Evolutionary conservation across 2,113 vertebrate genomes (phyloP), one percentile per base, ranked within the genome.

Genomic region (Salvator merianae): DNA sequence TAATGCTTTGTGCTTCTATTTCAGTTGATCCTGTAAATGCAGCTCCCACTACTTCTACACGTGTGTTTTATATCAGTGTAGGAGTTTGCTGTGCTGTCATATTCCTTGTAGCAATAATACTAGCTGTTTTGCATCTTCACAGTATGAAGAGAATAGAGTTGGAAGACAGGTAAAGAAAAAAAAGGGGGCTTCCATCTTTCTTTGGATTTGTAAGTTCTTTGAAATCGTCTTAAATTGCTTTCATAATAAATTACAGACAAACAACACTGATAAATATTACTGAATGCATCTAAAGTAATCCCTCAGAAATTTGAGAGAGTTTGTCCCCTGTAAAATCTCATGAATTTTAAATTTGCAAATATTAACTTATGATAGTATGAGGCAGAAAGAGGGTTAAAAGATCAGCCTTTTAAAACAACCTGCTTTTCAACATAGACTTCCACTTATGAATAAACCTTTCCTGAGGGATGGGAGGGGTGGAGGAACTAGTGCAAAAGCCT

Each of bases 41-140:
- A 40, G 92, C 97, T 82, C 98, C 98, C 87, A 98, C 98, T 83
- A 98, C 98, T 83, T 99, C 99, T 71, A 99, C 99, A 2, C 97
- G 99, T 53, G 99, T 99, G 86, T 99, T 99, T 94, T 99, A 99
- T 68, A 99, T 99, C 93, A 99, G 99, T 1, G 99, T 99, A 74
- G 98, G 99, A 0, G 98, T 99, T 84, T 99, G 98, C 95, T 99
- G 99, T 93, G 98, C 98, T 16, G 98, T 99, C 80, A 99, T 99
- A 93, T 99, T 99, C 94, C 97, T 99, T 26, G 98, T 99, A 93
- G 99, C 99, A 94, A 99, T 99, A 91, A 97, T 99, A 93, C 91
- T 99, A 84, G 98, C 99, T 73, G 98, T 99, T 93, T 94, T 99
- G 88, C 99, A 99, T 95, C 97, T 99, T 89, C 98, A 99, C 96